phyloP scores from a whole-genome alignment of 2,888 invertebrate species.

The Liposcelis brunnea region DNA sequence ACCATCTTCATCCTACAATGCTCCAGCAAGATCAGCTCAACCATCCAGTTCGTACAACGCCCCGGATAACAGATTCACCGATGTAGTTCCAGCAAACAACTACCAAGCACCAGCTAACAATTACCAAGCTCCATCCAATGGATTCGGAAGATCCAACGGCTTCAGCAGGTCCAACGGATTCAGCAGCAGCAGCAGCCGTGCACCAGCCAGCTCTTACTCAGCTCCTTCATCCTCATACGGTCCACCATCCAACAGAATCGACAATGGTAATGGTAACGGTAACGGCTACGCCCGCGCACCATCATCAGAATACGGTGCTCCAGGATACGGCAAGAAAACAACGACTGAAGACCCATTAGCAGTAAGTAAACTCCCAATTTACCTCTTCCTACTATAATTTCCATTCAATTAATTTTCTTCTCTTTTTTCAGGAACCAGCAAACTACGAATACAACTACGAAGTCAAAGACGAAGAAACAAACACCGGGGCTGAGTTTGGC shows the following conservation, averaged over 20 bases:
- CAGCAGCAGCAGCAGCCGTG: too few relatives aligned
- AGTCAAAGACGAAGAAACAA: slow-evolving; percentile 36
- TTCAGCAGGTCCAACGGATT: too few relatives aligned
- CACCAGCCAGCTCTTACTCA: not conserved
- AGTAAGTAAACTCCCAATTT: too few relatives aligned
- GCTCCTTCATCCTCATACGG: not conserved
- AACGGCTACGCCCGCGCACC: slow-evolving; percentile 5
- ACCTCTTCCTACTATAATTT: too few relatives aligned
- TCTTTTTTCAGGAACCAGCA: slow-evolving; percentile 29
- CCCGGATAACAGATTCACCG: slow-evolving; percentile 1
- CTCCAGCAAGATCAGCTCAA: slow-evolving; percentile 12
- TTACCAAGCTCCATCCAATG: slow-evolving; percentile 1
- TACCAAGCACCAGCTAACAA: slow-evolving; percentile 2
- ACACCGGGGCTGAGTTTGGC: slow-evolving; percentile 38
- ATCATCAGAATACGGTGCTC: slow-evolving; percentile 16
- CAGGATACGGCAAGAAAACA: not conserved
- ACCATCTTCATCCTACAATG: slow-evolving; percentile 15
- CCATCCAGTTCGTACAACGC: slow-evolving; percentile 13
- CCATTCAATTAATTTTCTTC: too few relatives aligned
- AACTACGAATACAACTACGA: slow-evolving; percentile 48
- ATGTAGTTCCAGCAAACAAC: slow-evolving; percentile 1
- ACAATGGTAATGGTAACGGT: not conserved
- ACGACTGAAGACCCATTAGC: slow-evolving; percentile 5
- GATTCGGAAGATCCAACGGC: not conserved
- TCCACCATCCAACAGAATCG: slow-evolving; percentile 1